phyloP scores from a whole-genome alignment of 2,113 vertebrate species.

The Murina feae region DNA sequence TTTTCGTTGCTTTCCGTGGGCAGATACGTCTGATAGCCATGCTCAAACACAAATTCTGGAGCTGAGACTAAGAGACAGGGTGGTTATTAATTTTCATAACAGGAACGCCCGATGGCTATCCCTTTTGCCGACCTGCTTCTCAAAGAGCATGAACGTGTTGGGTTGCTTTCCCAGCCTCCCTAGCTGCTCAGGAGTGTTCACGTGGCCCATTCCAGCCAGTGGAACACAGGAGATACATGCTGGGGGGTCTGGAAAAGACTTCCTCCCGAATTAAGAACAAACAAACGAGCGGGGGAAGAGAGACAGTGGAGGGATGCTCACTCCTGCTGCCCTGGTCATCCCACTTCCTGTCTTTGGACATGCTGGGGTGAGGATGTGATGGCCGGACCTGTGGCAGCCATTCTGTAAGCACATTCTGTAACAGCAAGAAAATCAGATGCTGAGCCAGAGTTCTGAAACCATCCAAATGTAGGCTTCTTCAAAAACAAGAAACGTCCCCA shows the following conservation, averaged over 20 bases:
- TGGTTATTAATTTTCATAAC: neutral
- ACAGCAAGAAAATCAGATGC: neutral
- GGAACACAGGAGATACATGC: neutral
- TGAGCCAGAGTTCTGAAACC: neutral
- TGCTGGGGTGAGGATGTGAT: neutral
- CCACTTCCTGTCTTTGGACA: neutral
- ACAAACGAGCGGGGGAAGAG: neutral
- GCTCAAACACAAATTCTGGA: slow-evolving; percentile 91
- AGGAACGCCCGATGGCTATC: neutral
- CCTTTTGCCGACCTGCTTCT: neutral
- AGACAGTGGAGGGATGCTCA: neutral
- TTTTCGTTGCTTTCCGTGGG: slow-evolving; percentile 87
- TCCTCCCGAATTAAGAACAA: neutral
- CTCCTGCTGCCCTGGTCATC: neutral
- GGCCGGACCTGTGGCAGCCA: neutral
- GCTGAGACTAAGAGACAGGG: slow-evolving; percentile 81
- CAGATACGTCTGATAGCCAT: slow-evolving; percentile 90
- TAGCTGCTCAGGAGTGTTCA: neutral
- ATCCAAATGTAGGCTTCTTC: neutral
- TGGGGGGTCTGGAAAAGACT: neutral
- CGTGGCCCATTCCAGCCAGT: neutral
- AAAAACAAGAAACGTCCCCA: neutral
- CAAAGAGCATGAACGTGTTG: neutral
- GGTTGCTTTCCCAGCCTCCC: neutral
- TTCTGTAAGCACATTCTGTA: neutral